Evolutionary conservation across 2,113 vertebrate species (phyloP), one percentile per base, ranked within the genome.

Genomic region (Eudorcas thomsonii): DNA sequence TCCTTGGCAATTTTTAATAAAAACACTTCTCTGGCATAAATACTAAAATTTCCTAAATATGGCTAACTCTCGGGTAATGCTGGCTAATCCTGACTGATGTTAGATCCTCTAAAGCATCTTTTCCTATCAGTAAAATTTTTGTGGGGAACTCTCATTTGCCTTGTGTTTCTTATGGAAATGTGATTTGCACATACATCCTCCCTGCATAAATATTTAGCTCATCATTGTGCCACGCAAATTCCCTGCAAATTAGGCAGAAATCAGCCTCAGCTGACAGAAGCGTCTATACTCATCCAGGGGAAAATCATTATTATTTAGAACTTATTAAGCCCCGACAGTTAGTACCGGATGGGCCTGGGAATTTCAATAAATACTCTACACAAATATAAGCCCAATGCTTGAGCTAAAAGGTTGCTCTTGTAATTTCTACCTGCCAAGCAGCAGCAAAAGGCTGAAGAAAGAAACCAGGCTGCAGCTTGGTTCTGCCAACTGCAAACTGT

Each of bases 181-280:
- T 97, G 97, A 96, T 98, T 98, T 96, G 97, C 88, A 96, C 96
- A 97, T 97, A 96, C 97, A 92, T 97, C 96, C 92, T 96, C 94
- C 88, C 80, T 96, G 97, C 98, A 98, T 98, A 98, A 98, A 98
- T 98, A 98, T 98, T 98, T 98, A 98, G 98, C 90, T 98, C 97
- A 97, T 98, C 97, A 97, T 92, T 88, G 97, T 97, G 96, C 71
- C 7, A 92, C 88, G 85, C 95, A 96, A 97, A 98, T 98, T 98
- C 97, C 84, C 95, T 95, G 83, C 93, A 98, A 98, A 98, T 97
- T 97, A 92, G 94, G 96, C 90, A n/a, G 93, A 97, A 97, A 98
- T 98, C 97, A 98, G 89, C 91, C 91, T 97, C 96, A 88, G 98
- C 97, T 97, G 98, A 97, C 96, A 97, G 91, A 94, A 96, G 83